phyloP scores from a whole-genome alignment of 30 jellyfish, hydroid and myxozoan species.

The Phacellophora camtschatica region DNA sequence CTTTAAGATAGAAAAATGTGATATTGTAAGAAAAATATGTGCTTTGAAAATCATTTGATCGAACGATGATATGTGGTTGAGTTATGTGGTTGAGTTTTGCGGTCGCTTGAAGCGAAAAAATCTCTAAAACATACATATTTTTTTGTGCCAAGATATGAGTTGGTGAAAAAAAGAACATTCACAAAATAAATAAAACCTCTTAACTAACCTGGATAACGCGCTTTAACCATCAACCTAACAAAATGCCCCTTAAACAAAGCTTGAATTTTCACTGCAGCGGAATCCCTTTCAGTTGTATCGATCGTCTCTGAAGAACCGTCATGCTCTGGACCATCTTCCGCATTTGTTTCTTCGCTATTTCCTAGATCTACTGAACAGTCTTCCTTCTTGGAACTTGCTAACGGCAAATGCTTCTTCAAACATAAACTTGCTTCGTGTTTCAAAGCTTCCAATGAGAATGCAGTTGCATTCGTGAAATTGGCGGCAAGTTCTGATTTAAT shows the following conservation, averaged over 20 bases:
- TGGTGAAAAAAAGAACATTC: no score
- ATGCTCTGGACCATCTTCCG: neutral
- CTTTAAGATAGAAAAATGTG: neutral
- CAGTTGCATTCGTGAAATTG: slow-evolving; percentile 8
- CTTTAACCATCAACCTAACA: slow-evolving; percentile 20
- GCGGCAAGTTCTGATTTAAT: slow-evolving; percentile 20
- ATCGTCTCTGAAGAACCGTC: neutral
- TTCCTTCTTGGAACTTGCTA: neutral
- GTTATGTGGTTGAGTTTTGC: no score
- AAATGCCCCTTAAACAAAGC: slow-evolving; percentile 67
- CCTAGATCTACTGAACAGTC: neutral
- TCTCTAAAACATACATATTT: no score
- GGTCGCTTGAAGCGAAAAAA: no score
- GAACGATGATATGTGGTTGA: no score
- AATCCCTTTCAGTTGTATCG: neutral
- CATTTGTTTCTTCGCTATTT: slow-evolving; percentile 5
- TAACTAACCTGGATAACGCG: slow-evolving; percentile 56
- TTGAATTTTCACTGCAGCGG: slow-evolving; percentile 74
- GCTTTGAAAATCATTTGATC: no score
- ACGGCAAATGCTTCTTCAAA: slow-evolving; percentile 25
- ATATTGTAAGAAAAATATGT: no score
- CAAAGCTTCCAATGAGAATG: slow-evolving; percentile 74
- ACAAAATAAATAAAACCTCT: no score
- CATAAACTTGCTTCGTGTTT: slow-evolving; percentile 54
- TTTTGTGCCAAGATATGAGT: no score